A percentile compares a stretch with the other conserved stretches of the same genome.
Evolutionary conservation across 2,888 invertebrate genomes (phyloP).

Genomic region (Calameuta pallipes): DNA sequence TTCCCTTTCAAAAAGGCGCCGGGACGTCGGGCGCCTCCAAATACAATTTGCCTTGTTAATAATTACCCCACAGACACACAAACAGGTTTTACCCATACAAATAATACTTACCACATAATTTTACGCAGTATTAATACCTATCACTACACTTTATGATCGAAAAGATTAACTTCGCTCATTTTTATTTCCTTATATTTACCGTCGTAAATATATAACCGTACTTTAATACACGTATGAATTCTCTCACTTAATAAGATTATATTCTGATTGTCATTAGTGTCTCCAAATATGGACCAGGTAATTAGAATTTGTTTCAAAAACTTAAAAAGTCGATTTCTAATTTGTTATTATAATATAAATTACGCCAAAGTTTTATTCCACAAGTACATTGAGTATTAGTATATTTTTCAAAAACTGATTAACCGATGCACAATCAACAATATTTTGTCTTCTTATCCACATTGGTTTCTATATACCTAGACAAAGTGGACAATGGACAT

Average conservation of each 20-base stretch:
- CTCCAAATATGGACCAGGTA: not conserved
- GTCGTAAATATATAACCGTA: not conserved
- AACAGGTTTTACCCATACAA: not conserved
- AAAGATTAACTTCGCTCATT: not conserved
- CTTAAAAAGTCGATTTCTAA: not conserved
- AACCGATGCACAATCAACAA: not conserved
- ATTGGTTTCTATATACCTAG: not conserved
- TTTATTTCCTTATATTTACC: not conserved
- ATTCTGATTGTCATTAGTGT: not conserved
- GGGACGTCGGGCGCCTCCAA: not conserved
- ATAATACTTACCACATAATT: not conserved
- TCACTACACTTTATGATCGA: not conserved
- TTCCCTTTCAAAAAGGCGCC: not conserved
- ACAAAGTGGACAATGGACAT: slow-evolving; percentile 29
- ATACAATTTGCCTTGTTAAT: not conserved
- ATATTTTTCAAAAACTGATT: not conserved
- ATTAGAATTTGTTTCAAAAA: not conserved
- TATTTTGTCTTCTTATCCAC: not conserved
- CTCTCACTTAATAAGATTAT: not conserved
- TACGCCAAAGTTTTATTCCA: not conserved
- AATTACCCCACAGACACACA: not conserved
- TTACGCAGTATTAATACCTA: not conserved
- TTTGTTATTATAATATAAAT: not conserved
- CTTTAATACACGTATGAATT: not conserved
- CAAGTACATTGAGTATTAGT: not conserved